Percentiles rank a stretch among this genome's conserved stretches.
Conservation (phyloP, 2,888 invertebrate genomes). For the Apamea crenata region DNA sequence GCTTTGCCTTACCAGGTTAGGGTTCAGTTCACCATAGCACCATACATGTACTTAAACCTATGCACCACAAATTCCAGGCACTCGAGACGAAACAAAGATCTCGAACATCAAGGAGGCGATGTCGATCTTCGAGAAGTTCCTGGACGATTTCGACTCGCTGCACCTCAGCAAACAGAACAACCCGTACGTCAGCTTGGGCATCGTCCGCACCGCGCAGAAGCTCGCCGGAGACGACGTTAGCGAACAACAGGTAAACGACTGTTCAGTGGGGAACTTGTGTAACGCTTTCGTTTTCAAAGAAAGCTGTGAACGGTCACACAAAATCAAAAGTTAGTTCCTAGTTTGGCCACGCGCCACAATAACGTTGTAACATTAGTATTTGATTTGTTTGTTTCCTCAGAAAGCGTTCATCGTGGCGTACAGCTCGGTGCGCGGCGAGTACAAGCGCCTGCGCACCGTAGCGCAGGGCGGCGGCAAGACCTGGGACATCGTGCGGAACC, state of each 20-base stretch:
- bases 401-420: constrained; percentile 92
- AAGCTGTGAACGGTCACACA: no score
- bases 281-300: no score
- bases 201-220: constrained; percentile 89
- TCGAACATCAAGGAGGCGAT: constrained; percentile 94
- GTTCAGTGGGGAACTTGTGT: no score
- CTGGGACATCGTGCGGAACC: constrained; percentile 94
- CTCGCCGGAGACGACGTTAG: constrained; percentile 89
- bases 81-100: constrained; percentile 94
- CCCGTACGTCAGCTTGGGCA: constrained; percentile 91
- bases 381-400: constrained; percentile 62
- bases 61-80: constrained; percentile 86
- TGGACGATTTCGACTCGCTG: constrained; percentile 93
- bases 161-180: constrained; percentile 93
- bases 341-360: not conserved
- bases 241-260: constrained; percentile 85
- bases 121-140: constrained; percentile 92
- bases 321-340: not conserved
- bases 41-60: no score
- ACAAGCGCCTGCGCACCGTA: constrained; percentile 93
- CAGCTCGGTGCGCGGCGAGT: constrained; percentile 91
- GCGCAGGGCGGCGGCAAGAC: constrained; percentile 90
- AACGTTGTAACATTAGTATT: not conserved
- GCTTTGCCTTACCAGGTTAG: not conserved
- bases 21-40: no score